A percentile compares a stretch with the other conserved stretches of the same genome.
Conservation (phyloP, 1,140 invertebrate genomes). For the Zaprionus capensis region DNA sequence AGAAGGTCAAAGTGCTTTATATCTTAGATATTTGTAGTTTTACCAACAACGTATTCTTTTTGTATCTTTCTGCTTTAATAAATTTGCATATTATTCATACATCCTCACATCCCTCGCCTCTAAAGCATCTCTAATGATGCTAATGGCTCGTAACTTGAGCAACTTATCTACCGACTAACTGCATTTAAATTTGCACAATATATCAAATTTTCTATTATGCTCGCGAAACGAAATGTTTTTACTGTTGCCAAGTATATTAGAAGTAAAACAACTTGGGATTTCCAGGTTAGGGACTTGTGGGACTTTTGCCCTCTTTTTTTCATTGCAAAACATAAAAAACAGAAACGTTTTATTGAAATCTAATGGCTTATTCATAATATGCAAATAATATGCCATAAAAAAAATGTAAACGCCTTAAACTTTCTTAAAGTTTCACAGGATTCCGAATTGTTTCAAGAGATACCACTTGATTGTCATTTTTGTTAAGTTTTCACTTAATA, state of each 20-base stretch:
- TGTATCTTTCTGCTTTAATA: not conserved
- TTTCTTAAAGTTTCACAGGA: not conserved
- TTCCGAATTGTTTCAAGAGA: not conserved
- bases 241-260: constrained; percentile 8
- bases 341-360: constrained; percentile 33
- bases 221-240: constrained; percentile 10
- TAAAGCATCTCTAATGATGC: not conserved
- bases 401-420: constrained; percentile 48
- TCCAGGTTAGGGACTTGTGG: not conserved
- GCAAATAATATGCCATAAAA: constrained; percentile 57
- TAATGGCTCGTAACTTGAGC: not conserved
- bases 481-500: not conserved
- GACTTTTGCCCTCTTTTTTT: constrained; percentile 10
- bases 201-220: constrained; percentile 16
- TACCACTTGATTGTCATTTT: not conserved
- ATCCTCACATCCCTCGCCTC: not conserved
- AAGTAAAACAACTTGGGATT: not conserved
- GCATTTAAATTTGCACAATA: not conserved
- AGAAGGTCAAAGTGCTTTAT: too few species aligned
- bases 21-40: too few species aligned
- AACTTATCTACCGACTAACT: constrained; percentile 5
- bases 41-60: not conserved
- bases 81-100: not conserved
- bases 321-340: constrained; percentile 32
- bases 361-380: constrained; percentile 66